Evolutionary conservation across 1,140 invertebrate species (phyloP).

Genomic region (Cyphomyrmex costatus): DNA sequence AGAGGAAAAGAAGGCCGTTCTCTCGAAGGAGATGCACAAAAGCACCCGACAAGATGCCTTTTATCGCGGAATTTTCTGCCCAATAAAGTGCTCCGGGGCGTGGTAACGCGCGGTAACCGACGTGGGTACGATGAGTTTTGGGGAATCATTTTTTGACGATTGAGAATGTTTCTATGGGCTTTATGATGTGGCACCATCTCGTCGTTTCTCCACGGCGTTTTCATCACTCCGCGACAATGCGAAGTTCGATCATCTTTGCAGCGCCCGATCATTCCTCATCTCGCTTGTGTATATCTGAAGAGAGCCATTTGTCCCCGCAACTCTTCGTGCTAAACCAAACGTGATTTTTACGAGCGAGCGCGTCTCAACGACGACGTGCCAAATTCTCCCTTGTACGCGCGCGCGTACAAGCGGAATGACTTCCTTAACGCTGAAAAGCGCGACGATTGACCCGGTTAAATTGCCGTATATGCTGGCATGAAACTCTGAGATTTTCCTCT

Average conservation of each 20-base stretch:
- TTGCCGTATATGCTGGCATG: constrained; percentile 3
- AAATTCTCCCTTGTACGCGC: constrained; percentile 28
- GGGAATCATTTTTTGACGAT: constrained; percentile 53
- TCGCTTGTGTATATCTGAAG: constrained; percentile 13
- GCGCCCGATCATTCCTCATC: constrained; percentile 48
- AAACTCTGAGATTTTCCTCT: constrained; percentile 38
- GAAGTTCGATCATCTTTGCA: constrained; percentile 16
- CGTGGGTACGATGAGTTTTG: constrained; percentile 22
- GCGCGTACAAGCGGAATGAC: constrained; percentile 57
- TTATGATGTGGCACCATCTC: constrained; percentile 53
- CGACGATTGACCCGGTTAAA: constrained; percentile 55
- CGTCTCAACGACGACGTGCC: constrained; percentile 34
- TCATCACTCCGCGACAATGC: constrained; percentile 48
- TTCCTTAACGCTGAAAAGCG: constrained; percentile 51
- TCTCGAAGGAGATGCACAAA: constrained; percentile 70
- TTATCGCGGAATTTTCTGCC: constrained; percentile 85
- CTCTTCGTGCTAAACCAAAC: constrained; percentile 64
- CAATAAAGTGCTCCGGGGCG: constrained; percentile 82
- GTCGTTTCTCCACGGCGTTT: not conserved
- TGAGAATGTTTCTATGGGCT: constrained; percentile 56
- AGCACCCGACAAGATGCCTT: constrained; percentile 79
- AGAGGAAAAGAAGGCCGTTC: not conserved
- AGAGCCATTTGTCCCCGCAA: constrained; percentile 56
- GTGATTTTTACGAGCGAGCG: constrained; percentile 58
- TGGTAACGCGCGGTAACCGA: constrained; percentile 47